Evolutionary conservation across 2,888 invertebrate genomes (phyloP), one percentile per base, ranked within the genome.

Genomic region (Epistrophella euchroma): DNA sequence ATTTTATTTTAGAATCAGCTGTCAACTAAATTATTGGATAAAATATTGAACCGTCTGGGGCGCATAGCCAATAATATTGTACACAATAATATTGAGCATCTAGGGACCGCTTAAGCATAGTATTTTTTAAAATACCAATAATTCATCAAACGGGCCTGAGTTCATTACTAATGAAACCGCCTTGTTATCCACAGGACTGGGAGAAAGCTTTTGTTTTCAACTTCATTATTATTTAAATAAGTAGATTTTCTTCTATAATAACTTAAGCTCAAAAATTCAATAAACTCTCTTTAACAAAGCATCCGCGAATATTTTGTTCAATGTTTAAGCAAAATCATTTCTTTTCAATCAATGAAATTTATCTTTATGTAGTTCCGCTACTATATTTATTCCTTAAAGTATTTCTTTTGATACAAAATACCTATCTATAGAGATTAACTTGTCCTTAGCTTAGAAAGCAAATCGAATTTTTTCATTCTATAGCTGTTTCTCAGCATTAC

Each of bases 401-500:
- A 37, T 66, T 47, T 17, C n/a, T 62, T 28, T 19, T 9, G 37
- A 47, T 50, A 35, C n/a, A 35, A 50, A 3, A 19, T 22, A 25
- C 11, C 19, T 60, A 40, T 60, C 15, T 25, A 9, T 43, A 28
- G 25, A 62, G 62, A 35, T 66, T 66, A 45, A 47, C 47, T 47
- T 66, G 45, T 66, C 66, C 66, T 35, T 35, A 17, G 0, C 0
- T 6, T 0, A 64, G 15, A 19, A 66, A 19, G 6, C 15, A 10
- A 32, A 68, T 50, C 25, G 37, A 68, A 52, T 19, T 52, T 52
- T 68, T 68, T 68, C 22, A 35, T 35, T 28, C n/a, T 25, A n/a
- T n/a, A 25, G 50, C 22, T 19, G 2, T 47, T 68, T 52, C 15
- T 52, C 68, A 52, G 37, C 22, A 68, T 15, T 52, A 52, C 22